phyloP scores from a whole-genome alignment of 2,888 invertebrate genomes.

The Lagria hirta region DNA sequence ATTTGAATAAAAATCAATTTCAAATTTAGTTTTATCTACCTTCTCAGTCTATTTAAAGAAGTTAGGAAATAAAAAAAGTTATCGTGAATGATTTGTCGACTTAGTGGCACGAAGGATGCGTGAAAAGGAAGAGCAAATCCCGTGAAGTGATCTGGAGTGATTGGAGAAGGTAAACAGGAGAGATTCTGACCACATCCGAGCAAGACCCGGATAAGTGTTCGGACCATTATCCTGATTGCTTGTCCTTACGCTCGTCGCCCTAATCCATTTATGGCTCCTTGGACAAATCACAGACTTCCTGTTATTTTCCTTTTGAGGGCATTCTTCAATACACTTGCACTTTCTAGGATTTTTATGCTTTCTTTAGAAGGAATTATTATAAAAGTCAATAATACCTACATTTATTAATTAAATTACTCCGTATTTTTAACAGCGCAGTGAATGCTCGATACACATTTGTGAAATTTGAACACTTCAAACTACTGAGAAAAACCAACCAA shows the following conservation, averaged over 20 bases:
- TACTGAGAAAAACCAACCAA: too few relatives aligned
- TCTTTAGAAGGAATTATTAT: too few relatives aligned
- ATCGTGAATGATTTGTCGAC: slow-evolving; percentile 21
- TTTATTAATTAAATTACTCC: too few relatives aligned
- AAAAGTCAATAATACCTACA: too few relatives aligned
- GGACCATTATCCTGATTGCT: slow-evolving; percentile 56
- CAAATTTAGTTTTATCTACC: too few relatives aligned
- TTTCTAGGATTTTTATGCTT: too few relatives aligned
- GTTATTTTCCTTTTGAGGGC: slow-evolving; percentile 8
- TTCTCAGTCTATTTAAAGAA: too few relatives aligned
- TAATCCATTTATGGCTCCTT: slow-evolving; percentile 50
- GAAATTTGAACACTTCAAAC: too few relatives aligned
- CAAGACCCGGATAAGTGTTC: slow-evolving; percentile 50
- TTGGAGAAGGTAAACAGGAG: slow-evolving; percentile 46
- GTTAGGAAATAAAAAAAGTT: too few relatives aligned
- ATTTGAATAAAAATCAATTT: too few relatives aligned
- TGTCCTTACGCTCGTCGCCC: slow-evolving; percentile 48
- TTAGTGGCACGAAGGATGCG: slow-evolving; percentile 19
- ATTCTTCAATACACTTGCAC: slow-evolving; percentile 10
- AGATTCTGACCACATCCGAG: slow-evolving; percentile 43
- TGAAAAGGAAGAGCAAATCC: slow-evolving; percentile 23
- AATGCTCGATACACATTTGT: too few relatives aligned
- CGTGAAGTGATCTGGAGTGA: slow-evolving; percentile 37
- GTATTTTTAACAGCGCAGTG: too few relatives aligned
- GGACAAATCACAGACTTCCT: slow-evolving; percentile 34